Evolutionary conservation across 2,113 vertebrate species (phyloP).

Genomic region (Anguilla rostrata): DNA sequence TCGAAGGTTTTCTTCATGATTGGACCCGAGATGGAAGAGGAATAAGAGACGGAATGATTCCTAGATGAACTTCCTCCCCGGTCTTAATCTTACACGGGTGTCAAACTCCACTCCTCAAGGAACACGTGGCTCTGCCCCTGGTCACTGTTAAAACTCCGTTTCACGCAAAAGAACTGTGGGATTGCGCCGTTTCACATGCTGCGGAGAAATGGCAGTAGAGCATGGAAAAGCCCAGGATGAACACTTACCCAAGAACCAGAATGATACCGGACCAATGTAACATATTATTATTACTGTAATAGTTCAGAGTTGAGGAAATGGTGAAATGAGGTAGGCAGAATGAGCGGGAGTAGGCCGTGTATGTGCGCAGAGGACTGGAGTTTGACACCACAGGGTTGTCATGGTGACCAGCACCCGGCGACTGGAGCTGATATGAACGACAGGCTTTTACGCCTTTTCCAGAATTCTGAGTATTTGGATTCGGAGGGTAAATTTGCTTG

Average conservation of each 20-base stretch:
- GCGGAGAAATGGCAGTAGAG: slow-evolving; percentile 9
- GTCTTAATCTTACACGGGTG: neutral
- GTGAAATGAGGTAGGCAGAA: slow-evolving; percentile 66
- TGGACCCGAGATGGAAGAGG: neutral
- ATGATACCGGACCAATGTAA: slow-evolving; percentile 20
- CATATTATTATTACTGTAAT: slow-evolving; percentile 2
- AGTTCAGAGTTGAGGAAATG: slow-evolving; percentile 31
- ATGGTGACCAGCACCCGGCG: slow-evolving; percentile 23
- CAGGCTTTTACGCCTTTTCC: neutral
- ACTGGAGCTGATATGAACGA: slow-evolving; percentile 34
- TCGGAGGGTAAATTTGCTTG: slow-evolving; percentile 7
- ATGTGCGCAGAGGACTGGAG: slow-evolving; percentile 32
- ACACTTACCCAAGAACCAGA: neutral
- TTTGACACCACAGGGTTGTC: slow-evolving; percentile 20
- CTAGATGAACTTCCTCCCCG: neutral
- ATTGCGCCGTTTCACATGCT: neutral
- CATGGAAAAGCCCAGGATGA: neutral
- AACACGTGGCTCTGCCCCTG: neutral
- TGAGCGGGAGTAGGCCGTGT: slow-evolving; percentile 41
- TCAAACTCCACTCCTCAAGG: slow-evolving; percentile 7
- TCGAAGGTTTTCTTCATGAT: neutral
- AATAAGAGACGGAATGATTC: neutral
- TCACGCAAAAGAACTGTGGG: neutral
- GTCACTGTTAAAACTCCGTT: neutral
- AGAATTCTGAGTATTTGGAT: neutral